A percentile compares a stretch with the other conserved stretches of the same genome.
These are phyloP conservation scores for Trematomus bernacchii DNA, from an alignment of 2,797 vertebrate species.

Conservation along the genomic window DNA sequence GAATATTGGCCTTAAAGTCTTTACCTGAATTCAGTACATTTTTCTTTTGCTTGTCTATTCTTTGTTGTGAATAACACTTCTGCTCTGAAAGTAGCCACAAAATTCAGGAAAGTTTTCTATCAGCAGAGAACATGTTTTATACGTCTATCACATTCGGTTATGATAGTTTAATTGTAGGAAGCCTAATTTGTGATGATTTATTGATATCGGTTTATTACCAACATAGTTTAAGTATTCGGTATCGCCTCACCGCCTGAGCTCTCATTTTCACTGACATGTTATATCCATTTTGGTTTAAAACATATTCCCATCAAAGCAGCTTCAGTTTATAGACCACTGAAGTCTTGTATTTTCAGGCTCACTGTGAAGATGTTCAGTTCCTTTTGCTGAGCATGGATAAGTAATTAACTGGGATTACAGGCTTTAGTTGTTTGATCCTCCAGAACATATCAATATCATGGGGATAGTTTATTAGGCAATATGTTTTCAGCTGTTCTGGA, in stretches of 20 bases:
- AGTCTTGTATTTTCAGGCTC: conserved; percentile 28
- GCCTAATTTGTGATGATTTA: conserved; percentile 28
- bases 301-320: conserved; percentile 33
- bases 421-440: conserved; percentile 33
- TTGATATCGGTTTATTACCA: conserved; percentile 14
- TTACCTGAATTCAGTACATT: no score
- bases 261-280: conserved; percentile 21
- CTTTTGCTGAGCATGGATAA: conserved; percentile 25
- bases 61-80: no score
- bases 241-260: conserved; percentile 15
- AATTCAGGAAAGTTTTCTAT: no score
- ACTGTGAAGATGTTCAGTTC: conserved; percentile 16
- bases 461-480: conserved; percentile 14
- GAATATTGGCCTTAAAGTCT: no score
- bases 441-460: conserved; percentile 22
- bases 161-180: no score
- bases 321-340: conserved; percentile 43
- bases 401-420: conserved; percentile 28
- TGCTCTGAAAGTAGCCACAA: no score
- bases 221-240: conserved; percentile 6
- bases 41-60: no score
- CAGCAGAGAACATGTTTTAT: no score
- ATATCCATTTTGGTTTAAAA: conserved; percentile 27
- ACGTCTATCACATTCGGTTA: no score
- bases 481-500: conserved; percentile 19